A percentile compares a stretch with the other conserved stretches of the same genome.
Conservation (phyloP, 2,113 vertebrate genomes). For the Pelecanoides urinatrix region DNA sequence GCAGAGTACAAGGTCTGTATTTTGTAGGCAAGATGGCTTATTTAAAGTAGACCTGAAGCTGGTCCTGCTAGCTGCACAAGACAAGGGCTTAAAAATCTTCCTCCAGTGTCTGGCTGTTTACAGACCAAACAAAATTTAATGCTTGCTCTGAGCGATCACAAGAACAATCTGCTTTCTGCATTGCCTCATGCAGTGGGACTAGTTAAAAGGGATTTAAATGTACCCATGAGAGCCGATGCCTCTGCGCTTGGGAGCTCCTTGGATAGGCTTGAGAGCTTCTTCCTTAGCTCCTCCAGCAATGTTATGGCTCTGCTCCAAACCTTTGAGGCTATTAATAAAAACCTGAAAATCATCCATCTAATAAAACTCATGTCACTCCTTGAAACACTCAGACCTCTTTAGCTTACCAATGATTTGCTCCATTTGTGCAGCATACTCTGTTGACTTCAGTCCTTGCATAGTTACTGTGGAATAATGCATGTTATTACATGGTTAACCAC, state of each 20-base stretch:
- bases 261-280: background rate
- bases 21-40: background rate
- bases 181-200: background rate
- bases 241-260: background rate
- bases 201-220: background rate
- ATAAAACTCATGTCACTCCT: constrained; percentile 3
- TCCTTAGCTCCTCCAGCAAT: background rate
- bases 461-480: constrained; percentile 61
- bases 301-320: background rate
- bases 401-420: constrained; percentile 34
- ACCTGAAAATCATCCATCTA: background rate
- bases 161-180: background rate
- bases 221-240: background rate
- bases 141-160: background rate
- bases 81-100: background rate
- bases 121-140: background rate
- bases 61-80: background rate
- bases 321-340: background rate
- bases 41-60: background rate
- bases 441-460: constrained; percentile 39
- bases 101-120: background rate
- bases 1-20: background rate
- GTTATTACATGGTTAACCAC: constrained; percentile 64
- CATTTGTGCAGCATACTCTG: background rate
- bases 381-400: constrained; percentile 14